Base-by-base conservation (phyloP, 2,888 invertebrate species). In the Argyresthia goedartella region DNA sequence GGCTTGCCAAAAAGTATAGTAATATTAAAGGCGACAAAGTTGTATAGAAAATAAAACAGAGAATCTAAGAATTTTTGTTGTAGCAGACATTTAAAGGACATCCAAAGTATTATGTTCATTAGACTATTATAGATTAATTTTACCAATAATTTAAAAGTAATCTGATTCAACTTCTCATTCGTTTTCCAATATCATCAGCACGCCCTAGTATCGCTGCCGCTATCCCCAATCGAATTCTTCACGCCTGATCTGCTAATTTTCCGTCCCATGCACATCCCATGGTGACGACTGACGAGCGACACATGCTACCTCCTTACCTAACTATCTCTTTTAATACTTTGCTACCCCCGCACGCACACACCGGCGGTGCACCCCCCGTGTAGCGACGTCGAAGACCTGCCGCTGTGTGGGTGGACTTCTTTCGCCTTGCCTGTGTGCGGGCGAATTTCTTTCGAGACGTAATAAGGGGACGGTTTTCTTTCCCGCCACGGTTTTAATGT, bases 401-500 rank as follows among this genome's bases (percentile, higher is more conserved):
- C 58, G 50, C 63, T 74, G 85, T 86, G 82, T 80, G 85, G 59
- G 85, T 80, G 78, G 65, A 79, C 81, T 69, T 85, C 84, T 82
- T 84, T 80, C 75, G 73, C 63, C 66, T 57, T 68, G 71, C 71
- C 71, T 66, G 70, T 85, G 84, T 85, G 82, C 79, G 84, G 78
- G 81, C 59, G 81, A 80, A 85, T 86, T 85, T 86, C 85, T 86
- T 85, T 85, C 81, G 84, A 84, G 85, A 84, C 82, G 84, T 85
- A 84, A 84, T 85, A 85, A 86, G 85, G 86, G 86, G 85, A 84
- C 84, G 75, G 80, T 85, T 86, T 85, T 82, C 82, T 86, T 86
- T 81, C 50, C 82, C 84, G 82, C 82, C 79, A 81, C 82, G 86
- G 86, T 85, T 85, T 86, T 86, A 86, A 86, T 86, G 86, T 82